Evolutionary conservation across 2,888 invertebrate genomes (phyloP).

Genomic region (Dryobota labecula): DNA sequence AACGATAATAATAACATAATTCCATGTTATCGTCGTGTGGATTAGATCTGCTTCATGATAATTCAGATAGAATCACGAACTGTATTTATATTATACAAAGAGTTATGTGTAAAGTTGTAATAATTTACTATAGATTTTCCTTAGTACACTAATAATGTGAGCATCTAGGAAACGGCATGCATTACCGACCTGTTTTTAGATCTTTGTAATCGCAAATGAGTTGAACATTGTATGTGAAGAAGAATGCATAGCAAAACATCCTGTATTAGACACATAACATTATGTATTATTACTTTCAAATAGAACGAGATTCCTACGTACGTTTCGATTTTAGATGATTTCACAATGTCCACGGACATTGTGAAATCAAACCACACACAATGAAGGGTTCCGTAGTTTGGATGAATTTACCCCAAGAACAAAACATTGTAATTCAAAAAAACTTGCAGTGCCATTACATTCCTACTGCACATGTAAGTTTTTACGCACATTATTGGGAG

Average conservation of each 20-base stretch:
- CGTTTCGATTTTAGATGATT: too few relatives aligned
- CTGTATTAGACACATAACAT: slow-evolving; percentile 6
- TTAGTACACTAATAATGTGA: slow-evolving; percentile 28
- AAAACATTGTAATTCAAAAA: too few relatives aligned
- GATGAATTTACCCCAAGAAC: too few relatives aligned
- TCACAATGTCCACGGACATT: too few relatives aligned
- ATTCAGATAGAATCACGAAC: slow-evolving; percentile 64
- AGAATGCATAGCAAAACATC: slow-evolving; percentile 31
- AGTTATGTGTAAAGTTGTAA: slow-evolving; percentile 33
- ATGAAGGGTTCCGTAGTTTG: too few relatives aligned
- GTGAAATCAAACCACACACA: too few relatives aligned
- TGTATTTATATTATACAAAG: slow-evolving; percentile 54
- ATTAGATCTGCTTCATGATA: slow-evolving; percentile 53
- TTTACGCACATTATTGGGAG: too few relatives aligned
- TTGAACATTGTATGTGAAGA: slow-evolving; percentile 21
- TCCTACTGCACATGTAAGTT: too few relatives aligned
- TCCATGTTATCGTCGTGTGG: slow-evolving; percentile 53
- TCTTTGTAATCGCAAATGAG: slow-evolving; percentile 39
- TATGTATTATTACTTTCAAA: neutral
- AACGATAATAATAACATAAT: slow-evolving; percentile 53
- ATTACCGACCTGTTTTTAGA: slow-evolving; percentile 20
- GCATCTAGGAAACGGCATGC: slow-evolving; percentile 31
- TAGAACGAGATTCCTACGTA: neutral
- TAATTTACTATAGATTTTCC: slow-evolving; percentile 51
- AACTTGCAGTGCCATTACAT: too few relatives aligned